phyloP scores from a whole-genome alignment of 2,888 invertebrate species.

The Papilio elwesi region DNA sequence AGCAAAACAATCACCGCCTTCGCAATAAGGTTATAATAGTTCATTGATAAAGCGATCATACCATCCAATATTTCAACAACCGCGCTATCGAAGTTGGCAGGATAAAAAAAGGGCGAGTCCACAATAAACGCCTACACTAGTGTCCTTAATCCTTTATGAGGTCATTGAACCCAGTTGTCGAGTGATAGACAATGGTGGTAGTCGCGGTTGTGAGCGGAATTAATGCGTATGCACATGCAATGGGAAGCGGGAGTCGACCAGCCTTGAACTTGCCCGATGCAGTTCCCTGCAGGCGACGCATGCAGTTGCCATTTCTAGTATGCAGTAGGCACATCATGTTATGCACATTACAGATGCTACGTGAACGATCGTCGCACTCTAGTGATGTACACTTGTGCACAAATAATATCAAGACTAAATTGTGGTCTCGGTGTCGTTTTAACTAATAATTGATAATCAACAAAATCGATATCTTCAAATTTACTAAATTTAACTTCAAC shows the following conservation, averaged over 20 bases:
- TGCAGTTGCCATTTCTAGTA: conserved; percentile 76
- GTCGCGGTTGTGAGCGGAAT: conserved; percentile 79
- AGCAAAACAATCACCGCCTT: background rate
- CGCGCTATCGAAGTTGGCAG: conserved; percentile 59
- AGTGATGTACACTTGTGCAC: conserved; percentile 17
- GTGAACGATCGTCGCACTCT: conserved; percentile 23
- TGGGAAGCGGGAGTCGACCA: conserved; percentile 77
- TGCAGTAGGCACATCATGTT: conserved; percentile 57
- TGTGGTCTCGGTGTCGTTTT: no score
- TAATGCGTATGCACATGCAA: conserved; percentile 78
- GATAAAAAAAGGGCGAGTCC: conserved; percentile 67
- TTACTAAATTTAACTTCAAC: no score
- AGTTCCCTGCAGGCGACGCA: conserved; percentile 69
- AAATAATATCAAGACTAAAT: background rate
- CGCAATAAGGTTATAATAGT: conserved; percentile 5
- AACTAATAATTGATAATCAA: no score
- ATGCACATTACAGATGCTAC: conserved; percentile 40
- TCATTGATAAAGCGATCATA: conserved; percentile 14
- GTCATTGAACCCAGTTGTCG: conserved; percentile 68
- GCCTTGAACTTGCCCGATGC: conserved; percentile 80
- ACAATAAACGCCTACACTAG: conserved; percentile 69
- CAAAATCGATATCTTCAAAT: no score
- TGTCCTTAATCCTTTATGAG: conserved; percentile 81
- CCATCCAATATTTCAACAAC: conserved; percentile 41
- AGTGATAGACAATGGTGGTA: conserved; percentile 83